Evolutionary conservation across 2,888 invertebrate species (phyloP).

Genomic region (Pandemis cinnamomeana): DNA sequence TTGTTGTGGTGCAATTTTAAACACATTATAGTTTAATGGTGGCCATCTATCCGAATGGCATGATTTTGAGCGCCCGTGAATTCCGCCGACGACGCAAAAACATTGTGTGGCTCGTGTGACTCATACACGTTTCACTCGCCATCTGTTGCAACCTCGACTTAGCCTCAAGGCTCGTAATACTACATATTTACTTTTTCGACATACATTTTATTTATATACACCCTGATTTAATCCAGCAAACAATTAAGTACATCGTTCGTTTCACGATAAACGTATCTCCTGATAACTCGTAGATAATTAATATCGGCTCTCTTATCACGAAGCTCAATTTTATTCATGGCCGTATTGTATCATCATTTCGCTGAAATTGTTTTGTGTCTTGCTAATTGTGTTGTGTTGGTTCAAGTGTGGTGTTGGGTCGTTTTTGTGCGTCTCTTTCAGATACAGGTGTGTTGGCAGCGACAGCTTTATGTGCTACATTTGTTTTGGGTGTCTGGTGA

Average conservation of each 20-base stretch:
- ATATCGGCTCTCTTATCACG: slow-evolving; percentile 25
- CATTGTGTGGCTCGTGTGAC: slow-evolving; percentile 51
- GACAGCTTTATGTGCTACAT: slow-evolving; percentile 70
- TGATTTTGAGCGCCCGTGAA: slow-evolving; percentile 10
- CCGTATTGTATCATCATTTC: slow-evolving; percentile 35
- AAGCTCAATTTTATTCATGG: slow-evolving; percentile 39
- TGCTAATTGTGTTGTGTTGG: slow-evolving; percentile 65
- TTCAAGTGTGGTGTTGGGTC: slow-evolving; percentile 66
- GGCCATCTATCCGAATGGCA: slow-evolving; percentile 33
- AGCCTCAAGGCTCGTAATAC: slow-evolving; percentile 33
- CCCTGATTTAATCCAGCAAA: slow-evolving; percentile 36
- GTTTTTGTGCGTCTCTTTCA: slow-evolving; percentile 60
- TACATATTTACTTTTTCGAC: slow-evolving; percentile 38
- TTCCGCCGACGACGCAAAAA: slow-evolving; percentile 44
- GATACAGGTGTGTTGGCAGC: slow-evolving; percentile 58
- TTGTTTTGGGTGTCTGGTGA: slow-evolving; percentile 64
- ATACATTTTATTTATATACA: slow-evolving; percentile 32
- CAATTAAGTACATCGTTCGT: slow-evolving; percentile 36
- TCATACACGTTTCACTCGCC: slow-evolving; percentile 63
- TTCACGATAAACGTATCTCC: slow-evolving; percentile 36
- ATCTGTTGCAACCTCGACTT: slow-evolving; percentile 66
- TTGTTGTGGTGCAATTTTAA: slow-evolving; percentile 25
- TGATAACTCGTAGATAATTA: slow-evolving; percentile 25
- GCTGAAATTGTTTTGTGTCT: slow-evolving; percentile 48
- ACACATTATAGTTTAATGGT: slow-evolving; percentile 35